Evolutionary conservation across 2,797 vertebrate species (phyloP), one percentile per base, ranked within the genome.

Genomic region (Fistularia tabacaria): DNA sequence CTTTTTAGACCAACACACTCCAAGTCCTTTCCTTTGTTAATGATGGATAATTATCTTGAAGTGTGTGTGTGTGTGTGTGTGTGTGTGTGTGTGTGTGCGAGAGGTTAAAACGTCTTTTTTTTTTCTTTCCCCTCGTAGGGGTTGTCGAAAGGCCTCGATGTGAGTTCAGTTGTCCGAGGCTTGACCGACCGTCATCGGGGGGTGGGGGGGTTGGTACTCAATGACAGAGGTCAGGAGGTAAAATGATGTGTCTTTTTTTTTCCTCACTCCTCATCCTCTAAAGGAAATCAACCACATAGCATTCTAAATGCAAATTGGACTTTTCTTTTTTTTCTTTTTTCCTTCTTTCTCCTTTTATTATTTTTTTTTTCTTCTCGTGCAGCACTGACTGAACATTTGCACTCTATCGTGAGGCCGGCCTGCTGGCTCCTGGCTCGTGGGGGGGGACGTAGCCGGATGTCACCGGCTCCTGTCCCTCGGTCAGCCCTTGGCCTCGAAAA

Each of bases 281-380:
- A 66, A 59, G 38, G 48, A 70, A 77, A 75, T 59, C 49, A 43
- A 54, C 58, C 55, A 62, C 55, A 52, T 46, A 46, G 15, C 66
- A 71, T 71, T 84, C 78, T 81, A 80, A 77, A 88, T 87, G 85
- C 77, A 84, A 86, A 86, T 82, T 57, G 50, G 60, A 66, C 12
- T 3, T 50, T 52, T 25, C 5, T 25, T 25, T 25, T 25, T 5
- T 25, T 25, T 25, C 5, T 25, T 25, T 25, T 5, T 25, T 25
- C 5, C 5, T 25, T 25, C 5, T 25, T 25, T 25, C 25, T 5
- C 25, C 25, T 5, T 5, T n/a, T n/a, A n/a, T n/a, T n/a, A n/a
- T n/a, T n/a, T n/a, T 25, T 25, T 25, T 5, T 25, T 5, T 54
- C 81, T 80, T 78, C 77, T 62, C 76, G 54, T 57, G 66, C 63